Conservation (phyloP, 2,797 vertebrate genomes). For the Malacoraja senta region DNA sequence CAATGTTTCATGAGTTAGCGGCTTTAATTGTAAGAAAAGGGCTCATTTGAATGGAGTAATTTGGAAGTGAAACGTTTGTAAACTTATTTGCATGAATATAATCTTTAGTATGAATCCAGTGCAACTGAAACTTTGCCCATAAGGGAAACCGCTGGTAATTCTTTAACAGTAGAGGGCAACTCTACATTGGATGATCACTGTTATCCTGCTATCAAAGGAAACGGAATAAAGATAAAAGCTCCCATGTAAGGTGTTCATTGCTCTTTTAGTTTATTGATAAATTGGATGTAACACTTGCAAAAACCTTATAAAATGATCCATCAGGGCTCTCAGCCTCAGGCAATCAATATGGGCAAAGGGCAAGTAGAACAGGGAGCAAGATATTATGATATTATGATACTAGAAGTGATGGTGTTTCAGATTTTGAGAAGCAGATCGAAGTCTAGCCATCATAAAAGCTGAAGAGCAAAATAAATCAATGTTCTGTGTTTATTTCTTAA, state of each 20-base stretch:
- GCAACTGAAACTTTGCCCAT: neutral
- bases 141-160: neutral
- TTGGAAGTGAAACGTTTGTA: neutral
- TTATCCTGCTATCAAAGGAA: neutral
- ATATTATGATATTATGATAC: conserved; percentile 71
- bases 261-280: conserved; percentile 37
- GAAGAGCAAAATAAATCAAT: conserved; percentile 75
- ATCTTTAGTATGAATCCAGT: neutral
- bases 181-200: neutral
- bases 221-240: conserved; percentile 3
- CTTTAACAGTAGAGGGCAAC: neutral
- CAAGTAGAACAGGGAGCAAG: conserved; percentile 59
- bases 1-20: neutral
- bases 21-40: too few relatives aligned
- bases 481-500: conserved; percentile 56
- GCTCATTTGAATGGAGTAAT: neutral
- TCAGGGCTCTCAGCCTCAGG: conserved; percentile 35
- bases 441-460: conserved; percentile 63
- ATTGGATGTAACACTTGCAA: conserved; percentile 38
- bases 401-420: conserved; percentile 65
- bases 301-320: conserved; percentile 39
- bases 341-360: conserved; percentile 50
- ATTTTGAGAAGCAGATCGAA: conserved; percentile 69
- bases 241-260: conserved; percentile 29
- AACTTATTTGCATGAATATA: neutral